Evolutionary conservation across 1,140 invertebrate species (phyloP).

Genomic region (Bombus breviceps): DNA sequence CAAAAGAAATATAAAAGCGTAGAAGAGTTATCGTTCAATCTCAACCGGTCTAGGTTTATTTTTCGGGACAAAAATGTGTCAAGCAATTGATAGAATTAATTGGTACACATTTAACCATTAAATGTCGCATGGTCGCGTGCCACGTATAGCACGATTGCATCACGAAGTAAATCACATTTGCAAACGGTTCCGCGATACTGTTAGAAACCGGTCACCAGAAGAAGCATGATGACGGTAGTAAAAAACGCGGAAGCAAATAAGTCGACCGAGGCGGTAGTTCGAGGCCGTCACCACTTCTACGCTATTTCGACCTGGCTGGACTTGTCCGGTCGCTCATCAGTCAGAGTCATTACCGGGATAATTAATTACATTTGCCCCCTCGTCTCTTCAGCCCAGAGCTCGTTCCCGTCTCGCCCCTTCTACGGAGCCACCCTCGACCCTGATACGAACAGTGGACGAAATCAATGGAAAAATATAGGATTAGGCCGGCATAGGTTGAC

Average conservation of each 20-base stretch:
- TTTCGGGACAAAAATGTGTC: too few relatives aligned
- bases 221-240: too few relatives aligned
- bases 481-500: slow-evolving; percentile 66
- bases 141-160: too few relatives aligned
- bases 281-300: slow-evolving; percentile 76
- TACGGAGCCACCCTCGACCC: slow-evolving; percentile 57
- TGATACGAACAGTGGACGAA: slow-evolving; percentile 72
- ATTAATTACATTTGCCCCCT: slow-evolving; percentile 83
- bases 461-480: slow-evolving; percentile 80
- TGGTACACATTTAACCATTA: too few relatives aligned
- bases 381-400: slow-evolving; percentile 72
- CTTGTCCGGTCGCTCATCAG: slow-evolving; percentile 83
- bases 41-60: too few relatives aligned
- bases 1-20: too few relatives aligned
- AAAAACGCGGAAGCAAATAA: slow-evolving; percentile 36
- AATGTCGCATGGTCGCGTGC: too few relatives aligned
- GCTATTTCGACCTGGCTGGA: slow-evolving; percentile 82
- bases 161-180: too few relatives aligned
- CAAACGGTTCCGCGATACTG: not conserved
- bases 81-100: too few relatives aligned
- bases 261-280: slow-evolving; percentile 64
- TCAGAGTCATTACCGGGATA: slow-evolving; percentile 84
- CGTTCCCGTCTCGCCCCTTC: slow-evolving; percentile 70
- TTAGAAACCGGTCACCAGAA: slow-evolving; percentile 15
- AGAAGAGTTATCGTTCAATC: too few relatives aligned